Percentiles rank a stretch among this genome's conserved stretches.
Evolutionary conservation across 2,797 vertebrate genomes (phyloP).

Genomic region (Galaxias olidus): DNA sequence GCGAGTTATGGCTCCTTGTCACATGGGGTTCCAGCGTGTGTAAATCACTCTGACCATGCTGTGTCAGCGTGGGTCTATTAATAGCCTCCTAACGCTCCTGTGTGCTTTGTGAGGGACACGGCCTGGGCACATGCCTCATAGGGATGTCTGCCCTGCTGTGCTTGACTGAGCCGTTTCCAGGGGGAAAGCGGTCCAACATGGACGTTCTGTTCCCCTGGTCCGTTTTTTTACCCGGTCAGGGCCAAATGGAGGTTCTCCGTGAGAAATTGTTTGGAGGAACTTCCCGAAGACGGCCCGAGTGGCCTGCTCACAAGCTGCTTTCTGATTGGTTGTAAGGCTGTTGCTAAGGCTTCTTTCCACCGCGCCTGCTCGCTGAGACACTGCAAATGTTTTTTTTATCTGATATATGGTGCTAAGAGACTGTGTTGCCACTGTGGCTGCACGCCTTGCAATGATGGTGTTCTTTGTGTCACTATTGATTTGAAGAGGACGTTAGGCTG

Average conservation of each 20-base stretch:
- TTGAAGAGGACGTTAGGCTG: slow-evolving; percentile 12
- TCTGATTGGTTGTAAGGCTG: slow-evolving; percentile 9
- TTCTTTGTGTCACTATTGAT: neutral
- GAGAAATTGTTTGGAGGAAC: slow-evolving; percentile 3
- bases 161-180: slow-evolving; percentile 39
- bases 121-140: slow-evolving; percentile 25
- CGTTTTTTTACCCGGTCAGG: slow-evolving; percentile 33
- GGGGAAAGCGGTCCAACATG: slow-evolving; percentile 25
- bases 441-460: too few relatives aligned
- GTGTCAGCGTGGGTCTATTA: slow-evolving; percentile 61
- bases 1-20: slow-evolving; percentile 53
- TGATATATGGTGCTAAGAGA: neutral
- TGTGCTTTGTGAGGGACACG: slow-evolving; percentile 40
- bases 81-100: slow-evolving; percentile 46
- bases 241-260: slow-evolving; percentile 17
- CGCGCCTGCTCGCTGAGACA: neutral
- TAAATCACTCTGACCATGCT: slow-evolving; percentile 51
- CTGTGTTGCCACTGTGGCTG: too few relatives aligned
- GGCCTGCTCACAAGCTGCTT: neutral
- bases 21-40: slow-evolving; percentile 45
- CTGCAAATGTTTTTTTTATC: too few relatives aligned
- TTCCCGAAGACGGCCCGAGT: too few relatives aligned
- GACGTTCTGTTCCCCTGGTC: slow-evolving; percentile 24
- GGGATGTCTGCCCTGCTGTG: slow-evolving; percentile 29
- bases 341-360: slow-evolving; percentile 8